Base-by-base conservation (phyloP, 1,140 invertebrate genomes). In the Probaryconus sp. region DNA sequence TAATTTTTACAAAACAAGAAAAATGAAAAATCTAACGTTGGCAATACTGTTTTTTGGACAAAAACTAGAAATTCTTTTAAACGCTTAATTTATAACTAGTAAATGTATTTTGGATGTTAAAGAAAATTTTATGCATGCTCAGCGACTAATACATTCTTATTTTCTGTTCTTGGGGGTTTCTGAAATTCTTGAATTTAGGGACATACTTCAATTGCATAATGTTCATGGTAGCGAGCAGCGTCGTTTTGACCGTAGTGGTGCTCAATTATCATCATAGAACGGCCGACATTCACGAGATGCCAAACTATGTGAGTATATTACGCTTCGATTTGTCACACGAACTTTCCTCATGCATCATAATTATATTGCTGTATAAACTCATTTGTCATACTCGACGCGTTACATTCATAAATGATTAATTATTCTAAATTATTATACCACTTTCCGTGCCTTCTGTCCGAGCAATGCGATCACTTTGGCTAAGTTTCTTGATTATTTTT, bases 141-240 rank as follows among this genome's bases (percentile, higher is more conserved):
- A 63, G 63, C 58, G 77, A 81, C 84, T 88, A 87, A 87, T 88
- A 82, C 77, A 81, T 63, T 67, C 58, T 24, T 73, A 68, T 81
- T 75, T 76, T 80, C 45, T 74, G 70, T 76, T 77, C 20, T 61
- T 65, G 81, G 83, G 83, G 71, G 76, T 83, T 81, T 72, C 69
- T 45, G 45, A 43, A 81, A 84, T 80, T 83, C 81, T 79, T 82
- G 81, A 68, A 77, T 83, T 74, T 91, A 98, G 97, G 97, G 82
- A 98, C 98, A 76, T 99, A 99, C 90, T 99, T 99, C 92, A 98
- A 98, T 88, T 99, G 97, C 90, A 99, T 99, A 88, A 99, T 99
- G 98, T 97, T 99, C 88, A 98, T 99, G 97, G 97, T 99, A 87
- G 97, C 97, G 30, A 97, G 97, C 64, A 99, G 97, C 68, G 97